A percentile compares a stretch with the other conserved stretches of the same genome.
Evolutionary conservation across 2,888 invertebrate genomes (phyloP).

Genomic region (Troides oblongomaculatus): DNA sequence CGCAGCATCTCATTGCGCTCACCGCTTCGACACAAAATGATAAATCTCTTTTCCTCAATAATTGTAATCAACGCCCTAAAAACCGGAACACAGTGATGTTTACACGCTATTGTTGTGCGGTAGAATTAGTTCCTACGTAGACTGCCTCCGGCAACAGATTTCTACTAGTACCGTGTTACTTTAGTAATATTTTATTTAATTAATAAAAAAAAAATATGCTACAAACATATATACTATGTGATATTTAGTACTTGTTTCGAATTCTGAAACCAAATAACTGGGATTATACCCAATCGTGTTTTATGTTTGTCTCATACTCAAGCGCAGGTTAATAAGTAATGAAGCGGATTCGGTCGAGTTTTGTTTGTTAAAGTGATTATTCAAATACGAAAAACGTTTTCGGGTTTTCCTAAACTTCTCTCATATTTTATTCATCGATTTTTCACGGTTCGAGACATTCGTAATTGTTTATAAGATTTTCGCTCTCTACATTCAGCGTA

Average conservation of each 20-base stretch:
- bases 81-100: too few species aligned
- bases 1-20: too few species aligned
- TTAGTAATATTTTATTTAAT: too few species aligned
- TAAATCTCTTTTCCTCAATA: too few species aligned
- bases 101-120: too few species aligned
- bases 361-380: constrained; percentile 79
- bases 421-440: constrained; percentile 78
- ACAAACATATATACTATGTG: not conserved
- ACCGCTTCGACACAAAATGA: too few species aligned
- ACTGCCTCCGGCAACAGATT: too few species aligned
- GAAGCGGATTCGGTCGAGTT: constrained; percentile 71
- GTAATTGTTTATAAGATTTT: constrained; percentile 62
- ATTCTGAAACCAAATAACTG: constrained; percentile 23
- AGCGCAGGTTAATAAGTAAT: constrained; percentile 76
- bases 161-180: too few species aligned
- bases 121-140: too few species aligned
- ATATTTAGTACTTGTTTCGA: constrained; percentile 7
- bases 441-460: constrained; percentile 69
- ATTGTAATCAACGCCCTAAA: too few species aligned
- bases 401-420: constrained; percentile 73
- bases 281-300: constrained; percentile 34
- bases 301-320: constrained; percentile 58
- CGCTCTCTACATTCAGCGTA: constrained; percentile 5
- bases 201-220: not conserved
- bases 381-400: constrained; percentile 79